Base-by-base conservation (phyloP, 2,888 invertebrate species). In the Eurytoma adleriae region DNA sequence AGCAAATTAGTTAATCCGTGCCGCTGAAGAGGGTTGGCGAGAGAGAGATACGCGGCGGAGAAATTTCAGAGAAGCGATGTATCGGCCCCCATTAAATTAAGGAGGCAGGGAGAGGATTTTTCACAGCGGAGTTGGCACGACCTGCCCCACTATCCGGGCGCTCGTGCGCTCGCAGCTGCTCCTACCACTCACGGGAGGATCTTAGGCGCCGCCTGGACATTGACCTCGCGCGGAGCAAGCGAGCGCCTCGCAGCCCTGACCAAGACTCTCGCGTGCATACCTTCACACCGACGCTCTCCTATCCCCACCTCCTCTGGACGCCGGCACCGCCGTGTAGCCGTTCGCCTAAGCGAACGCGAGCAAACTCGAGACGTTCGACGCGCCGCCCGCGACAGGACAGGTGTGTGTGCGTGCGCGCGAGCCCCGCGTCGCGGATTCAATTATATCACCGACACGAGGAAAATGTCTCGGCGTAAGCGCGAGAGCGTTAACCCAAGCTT, bases 121-220 rank as follows among this genome's bases (percentile, higher is more conserved):
- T 78, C 70, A 14, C 68, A 64, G 57, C 74, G 40, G 68, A 30
- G 64, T 69, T 75, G 59, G 83, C 89, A 84, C 88, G 90, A 90
- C 90, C 90, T 90, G 88, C 89, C 90, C 88, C 88, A 90, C 89
- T 89, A 87, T 87, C 40, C 71, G 40, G 68, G 40, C 70, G 20
- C 20, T 61, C 64, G 61, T 57, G 71, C 69, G 77, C 73, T 24
- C 64, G 56, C 48, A 78, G 59, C 82, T 74, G 81, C 71, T 40
- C 40, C 69, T 77, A 57, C 74, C 40, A 40, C 40, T 40, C 10
- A 40, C 40, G 40, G 78, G 80, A 84, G 88, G 88, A 88, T 89
- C 87, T 88, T 86, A 88, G 90, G 90, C 90, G 90, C 89, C 90
- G 90, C 89, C 86, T 89, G 90, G 90, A 83, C 90, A 86, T 90